Evolutionary conservation across 2,113 vertebrate genomes (phyloP).

Genomic region (Antechinus stuartii): DNA sequence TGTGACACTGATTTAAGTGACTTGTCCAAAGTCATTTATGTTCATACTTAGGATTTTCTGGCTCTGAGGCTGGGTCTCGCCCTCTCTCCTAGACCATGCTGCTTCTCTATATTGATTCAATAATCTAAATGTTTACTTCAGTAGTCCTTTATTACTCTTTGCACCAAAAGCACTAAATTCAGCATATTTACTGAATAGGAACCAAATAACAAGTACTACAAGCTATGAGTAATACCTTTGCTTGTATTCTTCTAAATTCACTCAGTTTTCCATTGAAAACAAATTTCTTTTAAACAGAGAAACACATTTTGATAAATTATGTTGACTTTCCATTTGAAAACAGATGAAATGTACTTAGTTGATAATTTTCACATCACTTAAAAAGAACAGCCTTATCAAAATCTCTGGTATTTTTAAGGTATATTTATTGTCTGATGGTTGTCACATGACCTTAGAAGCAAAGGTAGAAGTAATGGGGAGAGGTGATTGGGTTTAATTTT

Average conservation of each 20-base stretch:
- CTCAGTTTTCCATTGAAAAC: not conserved
- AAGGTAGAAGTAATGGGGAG: not conserved
- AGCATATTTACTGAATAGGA: not conserved
- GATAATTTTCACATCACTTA: constrained; percentile 7
- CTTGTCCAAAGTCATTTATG: not conserved
- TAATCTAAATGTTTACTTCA: not conserved
- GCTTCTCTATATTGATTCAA: not conserved
- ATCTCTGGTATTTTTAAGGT: not conserved
- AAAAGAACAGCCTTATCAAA: not conserved
- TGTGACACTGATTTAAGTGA: not conserved
- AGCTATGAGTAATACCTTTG: not conserved
- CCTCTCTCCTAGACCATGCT: not conserved
- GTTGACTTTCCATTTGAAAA: constrained; percentile 2
- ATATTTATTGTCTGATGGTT: not conserved
- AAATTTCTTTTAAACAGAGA: constrained; percentile 15
- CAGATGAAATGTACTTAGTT: not conserved
- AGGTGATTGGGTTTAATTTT: not conserved
- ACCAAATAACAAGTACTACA: not conserved
- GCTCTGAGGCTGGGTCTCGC: not conserved
- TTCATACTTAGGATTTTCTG: not conserved
- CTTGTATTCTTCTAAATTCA: not conserved
- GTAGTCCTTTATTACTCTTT: not conserved
- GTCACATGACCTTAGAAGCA: not conserved
- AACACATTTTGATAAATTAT: not conserved
- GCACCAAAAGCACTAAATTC: not conserved